Conservation (phyloP, 2,888 invertebrate species). For the Tipula confusa region DNA sequence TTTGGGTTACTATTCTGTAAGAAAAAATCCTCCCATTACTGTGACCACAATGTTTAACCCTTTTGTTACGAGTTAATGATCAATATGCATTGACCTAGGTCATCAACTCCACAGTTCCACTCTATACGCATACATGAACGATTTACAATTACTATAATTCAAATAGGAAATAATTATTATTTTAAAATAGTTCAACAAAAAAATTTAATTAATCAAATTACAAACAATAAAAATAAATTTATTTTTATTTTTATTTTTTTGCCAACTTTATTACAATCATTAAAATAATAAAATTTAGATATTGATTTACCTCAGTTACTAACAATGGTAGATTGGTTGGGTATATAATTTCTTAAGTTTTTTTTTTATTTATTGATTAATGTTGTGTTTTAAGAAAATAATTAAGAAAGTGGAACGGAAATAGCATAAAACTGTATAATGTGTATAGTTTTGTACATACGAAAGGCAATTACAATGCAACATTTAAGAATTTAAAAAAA, state of each 20-base stretch:
- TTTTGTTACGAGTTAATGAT: too few species aligned
- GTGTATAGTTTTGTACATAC: background rate
- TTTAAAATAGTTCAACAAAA: background rate
- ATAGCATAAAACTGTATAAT: background rate
- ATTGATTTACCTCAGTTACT: background rate
- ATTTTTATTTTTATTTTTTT: too few species aligned
- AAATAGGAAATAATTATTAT: background rate
- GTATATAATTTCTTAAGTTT: background rate
- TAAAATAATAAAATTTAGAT: background rate
- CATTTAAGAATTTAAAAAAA: background rate
- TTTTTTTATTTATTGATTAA: background rate
- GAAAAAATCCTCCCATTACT: too few species aligned
- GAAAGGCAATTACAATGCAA: background rate
- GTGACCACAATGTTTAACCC: too few species aligned
- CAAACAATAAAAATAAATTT: background rate
- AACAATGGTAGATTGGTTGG: background rate
- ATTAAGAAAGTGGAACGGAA: conserved; percentile 6
- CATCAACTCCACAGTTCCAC: background rate
- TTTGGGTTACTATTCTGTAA: too few species aligned
- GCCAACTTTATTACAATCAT: background rate
- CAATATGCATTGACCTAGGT: too few species aligned
- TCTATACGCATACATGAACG: too few species aligned
- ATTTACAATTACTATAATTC: too few species aligned
- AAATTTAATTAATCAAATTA: background rate
- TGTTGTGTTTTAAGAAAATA: background rate